A percentile compares a stretch with the other conserved stretches of the same genome.
Evolutionary conservation across 2,797 vertebrate species (phyloP).

Genomic region (Mormyrus hasselquistii): DNA sequence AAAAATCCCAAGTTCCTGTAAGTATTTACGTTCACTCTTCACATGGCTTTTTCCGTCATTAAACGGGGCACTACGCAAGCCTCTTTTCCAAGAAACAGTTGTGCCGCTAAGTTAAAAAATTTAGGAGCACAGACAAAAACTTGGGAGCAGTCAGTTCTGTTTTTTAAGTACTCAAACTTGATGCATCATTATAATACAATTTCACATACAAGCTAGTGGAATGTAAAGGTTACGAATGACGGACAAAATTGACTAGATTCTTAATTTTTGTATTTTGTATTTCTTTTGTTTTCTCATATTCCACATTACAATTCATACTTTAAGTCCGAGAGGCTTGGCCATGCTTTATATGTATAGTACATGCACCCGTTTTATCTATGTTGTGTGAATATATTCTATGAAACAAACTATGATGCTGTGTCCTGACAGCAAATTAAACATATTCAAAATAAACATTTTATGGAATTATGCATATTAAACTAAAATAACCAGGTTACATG

Average conservation of each 20-base stretch:
- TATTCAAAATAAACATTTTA: not conserved
- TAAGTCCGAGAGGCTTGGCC: not conserved
- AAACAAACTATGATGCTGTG: not conserved
- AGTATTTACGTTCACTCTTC: not conserved
- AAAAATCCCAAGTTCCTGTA: not conserved
- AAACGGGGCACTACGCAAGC: not conserved
- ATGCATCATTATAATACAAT: too few species aligned
- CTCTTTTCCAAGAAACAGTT: too few species aligned
- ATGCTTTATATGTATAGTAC: not conserved
- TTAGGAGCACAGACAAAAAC: not conserved
- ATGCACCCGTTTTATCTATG: not conserved
- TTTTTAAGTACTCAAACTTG: too few species aligned
- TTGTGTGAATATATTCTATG: not conserved
- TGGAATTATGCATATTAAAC: not conserved
- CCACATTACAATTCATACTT: not conserved
- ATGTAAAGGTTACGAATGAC: not conserved
- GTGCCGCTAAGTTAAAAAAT: not conserved
- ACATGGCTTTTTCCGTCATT: not conserved
- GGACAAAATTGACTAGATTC: too few species aligned
- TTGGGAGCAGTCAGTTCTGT: too few species aligned
- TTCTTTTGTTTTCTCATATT: not conserved
- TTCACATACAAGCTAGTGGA: not conserved
- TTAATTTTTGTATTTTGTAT: too few species aligned
- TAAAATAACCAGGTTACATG: not conserved
- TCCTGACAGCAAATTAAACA: not conserved